These are phyloP conservation scores for Dicrostonyx torquatus DNA, from an alignment of 2,797 vertebrate genomes.

Conservation along the genomic window DNA sequence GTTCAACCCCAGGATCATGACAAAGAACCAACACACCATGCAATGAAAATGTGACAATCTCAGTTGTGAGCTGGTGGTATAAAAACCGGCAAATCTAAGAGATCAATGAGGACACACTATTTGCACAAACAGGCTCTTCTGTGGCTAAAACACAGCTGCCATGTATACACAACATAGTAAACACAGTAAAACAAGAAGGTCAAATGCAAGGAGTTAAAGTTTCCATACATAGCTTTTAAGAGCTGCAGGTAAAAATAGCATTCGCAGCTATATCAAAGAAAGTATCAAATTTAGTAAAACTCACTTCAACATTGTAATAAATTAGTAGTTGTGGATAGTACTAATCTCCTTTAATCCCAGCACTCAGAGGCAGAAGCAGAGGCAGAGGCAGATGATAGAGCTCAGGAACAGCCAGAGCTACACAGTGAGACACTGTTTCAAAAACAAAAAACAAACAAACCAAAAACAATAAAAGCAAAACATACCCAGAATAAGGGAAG, in stretches of 20 bases:
- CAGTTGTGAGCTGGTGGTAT: not conserved
- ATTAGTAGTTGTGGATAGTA: not conserved
- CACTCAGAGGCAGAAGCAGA: not conserved
- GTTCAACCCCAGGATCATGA: not conserved
- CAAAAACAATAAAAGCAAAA: not conserved
- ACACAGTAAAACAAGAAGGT: not conserved
- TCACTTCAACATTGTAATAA: not conserved
- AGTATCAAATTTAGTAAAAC: not conserved
- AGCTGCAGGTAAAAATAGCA: not conserved
- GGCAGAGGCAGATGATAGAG: not conserved
- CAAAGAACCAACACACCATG: not conserved
- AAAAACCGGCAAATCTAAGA: not conserved
- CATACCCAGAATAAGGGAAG: not conserved
- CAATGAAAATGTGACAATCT: not conserved
- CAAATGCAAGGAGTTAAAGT: not conserved
- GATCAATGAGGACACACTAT: not conserved
- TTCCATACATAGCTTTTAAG: not conserved
- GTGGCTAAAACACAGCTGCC: not conserved
- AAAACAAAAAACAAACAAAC: too few species aligned
- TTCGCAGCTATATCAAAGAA: not conserved
- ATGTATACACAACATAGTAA: not conserved
- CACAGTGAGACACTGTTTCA: not conserved
- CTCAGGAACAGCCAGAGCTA: not conserved
- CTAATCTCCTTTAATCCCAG: not conserved
- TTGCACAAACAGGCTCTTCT: not conserved